These are phyloP conservation scores for Proisotoma minuta DNA, from an alignment of 2,888 invertebrate genomes.

Conservation along the genomic window DNA sequence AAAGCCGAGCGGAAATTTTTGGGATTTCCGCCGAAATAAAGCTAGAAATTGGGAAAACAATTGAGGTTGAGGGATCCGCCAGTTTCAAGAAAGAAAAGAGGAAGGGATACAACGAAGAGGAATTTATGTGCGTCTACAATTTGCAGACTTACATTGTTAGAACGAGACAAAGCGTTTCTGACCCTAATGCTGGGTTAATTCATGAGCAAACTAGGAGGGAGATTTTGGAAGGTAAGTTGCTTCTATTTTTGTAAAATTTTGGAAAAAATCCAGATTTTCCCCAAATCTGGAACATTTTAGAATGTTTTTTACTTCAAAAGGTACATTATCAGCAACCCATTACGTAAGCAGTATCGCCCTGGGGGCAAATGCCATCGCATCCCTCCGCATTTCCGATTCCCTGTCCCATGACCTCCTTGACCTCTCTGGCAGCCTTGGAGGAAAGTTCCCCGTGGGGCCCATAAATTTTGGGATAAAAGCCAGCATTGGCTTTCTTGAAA, in stretches of 20 bases:
- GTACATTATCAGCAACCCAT: not conserved
- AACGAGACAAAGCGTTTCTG: not conserved
- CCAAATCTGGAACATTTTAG: too few relatives aligned
- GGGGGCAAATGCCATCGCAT: not conserved
- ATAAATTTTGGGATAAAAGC: not conserved
- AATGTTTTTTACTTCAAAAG: too few relatives aligned
- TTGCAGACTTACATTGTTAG: conserved; percentile 4
- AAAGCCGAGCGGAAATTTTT: not conserved
- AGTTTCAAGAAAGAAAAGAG: conserved; percentile 2
- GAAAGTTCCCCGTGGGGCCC: not conserved
- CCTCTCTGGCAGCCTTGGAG: not conserved
- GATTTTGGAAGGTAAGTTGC: too few relatives aligned
- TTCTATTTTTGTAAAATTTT: too few relatives aligned
- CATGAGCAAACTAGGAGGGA: too few relatives aligned
- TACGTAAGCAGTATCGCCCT: not conserved
- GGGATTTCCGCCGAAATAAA: conserved; percentile 1
- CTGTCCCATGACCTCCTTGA: not conserved
- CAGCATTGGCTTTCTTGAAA: not conserved
- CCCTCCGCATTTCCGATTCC: not conserved
- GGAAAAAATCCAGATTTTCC: too few relatives aligned
- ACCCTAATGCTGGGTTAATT: too few relatives aligned
- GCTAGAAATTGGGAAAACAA: not conserved
- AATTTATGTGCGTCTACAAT: conserved; percentile 2
- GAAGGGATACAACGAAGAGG: not conserved
- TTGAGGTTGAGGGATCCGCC: not conserved